Conservation (phyloP, 1,140 invertebrate species). For the Macrosteles quadrilineatus region DNA sequence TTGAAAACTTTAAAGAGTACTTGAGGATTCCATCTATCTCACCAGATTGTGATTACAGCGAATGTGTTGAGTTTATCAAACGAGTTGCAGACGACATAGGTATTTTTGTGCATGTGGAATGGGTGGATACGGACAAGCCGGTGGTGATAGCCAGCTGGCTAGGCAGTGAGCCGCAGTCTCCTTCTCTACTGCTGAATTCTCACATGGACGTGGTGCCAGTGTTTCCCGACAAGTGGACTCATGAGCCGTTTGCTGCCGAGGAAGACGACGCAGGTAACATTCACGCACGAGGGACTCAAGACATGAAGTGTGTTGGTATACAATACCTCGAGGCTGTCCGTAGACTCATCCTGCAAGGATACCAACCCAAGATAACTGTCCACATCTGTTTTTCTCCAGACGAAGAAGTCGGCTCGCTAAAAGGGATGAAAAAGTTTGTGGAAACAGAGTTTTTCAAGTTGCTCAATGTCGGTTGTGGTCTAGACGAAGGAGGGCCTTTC, state of each 20-base stretch:
- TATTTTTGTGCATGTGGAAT: constrained; percentile 60
- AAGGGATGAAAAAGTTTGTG: constrained; percentile 84
- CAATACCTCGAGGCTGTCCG: constrained; percentile 80
- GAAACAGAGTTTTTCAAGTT: constrained; percentile 72
- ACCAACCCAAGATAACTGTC: constrained; percentile 63
- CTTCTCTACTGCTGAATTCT: constrained; percentile 82
- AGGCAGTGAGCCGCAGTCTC: constrained; percentile 68
- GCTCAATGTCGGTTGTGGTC: constrained; percentile 83
- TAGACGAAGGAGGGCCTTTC: constrained; percentile 85
- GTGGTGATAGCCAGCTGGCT: constrained; percentile 82
- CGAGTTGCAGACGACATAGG: constrained; percentile 67
- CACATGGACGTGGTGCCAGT: constrained; percentile 80
- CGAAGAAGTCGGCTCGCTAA: constrained; percentile 86
- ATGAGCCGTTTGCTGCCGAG: constrained; percentile 75
- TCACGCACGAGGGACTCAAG: constrained; percentile 78
- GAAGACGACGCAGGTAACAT: constrained; percentile 80
- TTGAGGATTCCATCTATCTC: constrained; percentile 78
- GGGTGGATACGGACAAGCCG: constrained; percentile 65
- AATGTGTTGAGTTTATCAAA: constrained; percentile 70
- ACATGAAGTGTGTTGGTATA: constrained; percentile 83
- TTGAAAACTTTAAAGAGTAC: constrained; percentile 72
- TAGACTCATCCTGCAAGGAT: constrained; percentile 60
- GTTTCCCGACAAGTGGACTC: constrained; percentile 67
- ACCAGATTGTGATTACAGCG: constrained; percentile 80
- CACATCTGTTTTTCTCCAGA: constrained; percentile 84